phyloP scores from a whole-genome alignment of 2,797 vertebrate genomes.

The Hydrophis major region DNA sequence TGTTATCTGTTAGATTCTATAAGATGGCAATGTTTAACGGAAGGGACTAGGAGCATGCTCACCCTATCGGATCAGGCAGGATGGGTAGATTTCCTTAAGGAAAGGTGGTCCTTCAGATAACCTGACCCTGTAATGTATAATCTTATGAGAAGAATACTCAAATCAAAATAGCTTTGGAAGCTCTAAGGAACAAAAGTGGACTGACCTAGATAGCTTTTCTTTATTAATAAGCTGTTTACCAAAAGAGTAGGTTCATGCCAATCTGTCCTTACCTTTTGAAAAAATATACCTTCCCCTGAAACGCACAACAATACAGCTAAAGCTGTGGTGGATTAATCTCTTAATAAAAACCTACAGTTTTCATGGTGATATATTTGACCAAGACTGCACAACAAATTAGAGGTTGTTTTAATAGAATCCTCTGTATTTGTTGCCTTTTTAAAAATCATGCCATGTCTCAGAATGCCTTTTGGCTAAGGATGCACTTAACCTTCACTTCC shows the following conservation, averaged over 20 bases:
- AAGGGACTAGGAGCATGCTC: not conserved
- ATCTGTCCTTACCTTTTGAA: not conserved
- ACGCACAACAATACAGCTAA: not conserved
- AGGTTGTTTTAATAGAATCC: constrained; percentile 38
- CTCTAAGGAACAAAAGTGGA: not conserved
- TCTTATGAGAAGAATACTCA: not conserved
- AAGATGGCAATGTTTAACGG: not conserved
- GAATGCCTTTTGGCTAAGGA: constrained; percentile 44
- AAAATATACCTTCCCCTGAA: not conserved
- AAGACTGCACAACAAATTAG: constrained; percentile 27
- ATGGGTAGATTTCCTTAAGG: not conserved
- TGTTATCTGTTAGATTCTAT: not conserved
- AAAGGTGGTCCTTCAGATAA: not conserved
- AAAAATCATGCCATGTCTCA: not conserved
- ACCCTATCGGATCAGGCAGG: not conserved
- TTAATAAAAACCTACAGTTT: not conserved
- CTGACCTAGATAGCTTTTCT: not conserved
- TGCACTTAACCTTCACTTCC: constrained; percentile 38
- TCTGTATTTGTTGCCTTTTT: not conserved
- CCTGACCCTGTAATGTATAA: not conserved
- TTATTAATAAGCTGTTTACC: not conserved
- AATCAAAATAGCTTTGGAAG: not conserved
- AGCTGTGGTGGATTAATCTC: not conserved
- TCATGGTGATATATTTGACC: not conserved
- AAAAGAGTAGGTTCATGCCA: not conserved